Percentiles rank a stretch among this genome's conserved stretches.
Conservation (phyloP, 2,888 invertebrate species). For the Chymomyza procnemis region DNA sequence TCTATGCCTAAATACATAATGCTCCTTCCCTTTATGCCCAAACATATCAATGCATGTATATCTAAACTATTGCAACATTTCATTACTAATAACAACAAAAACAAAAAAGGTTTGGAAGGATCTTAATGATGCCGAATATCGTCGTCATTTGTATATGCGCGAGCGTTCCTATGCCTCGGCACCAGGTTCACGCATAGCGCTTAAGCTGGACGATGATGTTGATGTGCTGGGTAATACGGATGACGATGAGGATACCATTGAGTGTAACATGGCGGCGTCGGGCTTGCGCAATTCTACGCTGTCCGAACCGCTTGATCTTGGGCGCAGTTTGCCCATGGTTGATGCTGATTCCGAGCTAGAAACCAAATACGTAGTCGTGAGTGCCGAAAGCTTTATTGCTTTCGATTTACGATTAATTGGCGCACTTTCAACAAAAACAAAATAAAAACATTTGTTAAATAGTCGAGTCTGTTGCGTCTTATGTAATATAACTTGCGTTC, state of each 20-base stretch:
- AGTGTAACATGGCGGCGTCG: constrained; percentile 48
- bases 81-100: too few relatives aligned
- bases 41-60: constrained; percentile 37
- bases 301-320: constrained; percentile 70
- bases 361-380: constrained; percentile 51
- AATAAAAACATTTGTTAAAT: background rate
- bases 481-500: too few relatives aligned
- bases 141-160: constrained; percentile 75
- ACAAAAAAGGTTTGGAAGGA: constrained; percentile 76
- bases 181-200: constrained; percentile 75
- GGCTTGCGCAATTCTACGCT: constrained; percentile 66
- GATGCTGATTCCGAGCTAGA: constrained; percentile 31
- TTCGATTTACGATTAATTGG: constrained; percentile 49
- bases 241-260: constrained; percentile 61
- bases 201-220: constrained; percentile 68
- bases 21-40: background rate
- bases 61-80: constrained; percentile 32
- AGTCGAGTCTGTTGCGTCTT: too few relatives aligned
- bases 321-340: constrained; percentile 59
- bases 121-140: constrained; percentile 72
- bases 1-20: background rate
- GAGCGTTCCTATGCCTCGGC: constrained; percentile 77
- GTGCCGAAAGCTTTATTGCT: constrained; percentile 39
- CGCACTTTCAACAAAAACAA: constrained; percentile 41
- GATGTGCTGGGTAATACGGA: constrained; percentile 36